A percentile compares a stretch with the other conserved stretches of the same genome.
Conservation (phyloP, 2,113 vertebrate species). For the Megaceryle torquata region DNA sequence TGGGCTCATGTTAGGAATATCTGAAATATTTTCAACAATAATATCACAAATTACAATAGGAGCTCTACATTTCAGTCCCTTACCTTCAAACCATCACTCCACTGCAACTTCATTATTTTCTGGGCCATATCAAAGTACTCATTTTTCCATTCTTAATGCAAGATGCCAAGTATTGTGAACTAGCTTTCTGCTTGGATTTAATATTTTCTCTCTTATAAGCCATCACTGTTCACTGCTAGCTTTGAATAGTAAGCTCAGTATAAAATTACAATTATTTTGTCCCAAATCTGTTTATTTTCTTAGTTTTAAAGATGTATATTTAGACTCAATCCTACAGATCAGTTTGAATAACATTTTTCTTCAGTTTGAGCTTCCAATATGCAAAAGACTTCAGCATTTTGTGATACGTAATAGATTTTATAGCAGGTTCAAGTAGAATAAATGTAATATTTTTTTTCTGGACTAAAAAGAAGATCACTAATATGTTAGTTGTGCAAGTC, state of each 20-base stretch:
- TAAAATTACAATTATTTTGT: not conserved
- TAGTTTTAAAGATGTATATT: not conserved
- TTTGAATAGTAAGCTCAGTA: not conserved
- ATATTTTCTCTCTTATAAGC: not conserved
- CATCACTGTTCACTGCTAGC: not conserved
- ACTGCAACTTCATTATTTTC: not conserved
- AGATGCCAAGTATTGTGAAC: not conserved
- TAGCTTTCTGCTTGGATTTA: not conserved
- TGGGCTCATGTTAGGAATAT: not conserved
- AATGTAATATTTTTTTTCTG: not conserved
- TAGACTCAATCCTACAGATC: not conserved
- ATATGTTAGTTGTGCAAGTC: not conserved
- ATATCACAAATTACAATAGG: not conserved
- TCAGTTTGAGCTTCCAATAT: not conserved
- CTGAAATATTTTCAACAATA: not conserved
- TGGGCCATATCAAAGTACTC: not conserved
- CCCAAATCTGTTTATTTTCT: not conserved
- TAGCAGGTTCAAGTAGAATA: not conserved
- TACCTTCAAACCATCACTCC: not conserved
- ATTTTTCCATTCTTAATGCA: not conserved
- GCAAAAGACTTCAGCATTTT: not conserved
- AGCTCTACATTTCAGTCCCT: not conserved
- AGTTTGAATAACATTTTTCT: not conserved
- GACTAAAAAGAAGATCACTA: not conserved
- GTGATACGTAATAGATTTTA: not conserved